phyloP scores from a whole-genome alignment of 1,140 invertebrate species.

The Lordiphosa clarofinis region DNA sequence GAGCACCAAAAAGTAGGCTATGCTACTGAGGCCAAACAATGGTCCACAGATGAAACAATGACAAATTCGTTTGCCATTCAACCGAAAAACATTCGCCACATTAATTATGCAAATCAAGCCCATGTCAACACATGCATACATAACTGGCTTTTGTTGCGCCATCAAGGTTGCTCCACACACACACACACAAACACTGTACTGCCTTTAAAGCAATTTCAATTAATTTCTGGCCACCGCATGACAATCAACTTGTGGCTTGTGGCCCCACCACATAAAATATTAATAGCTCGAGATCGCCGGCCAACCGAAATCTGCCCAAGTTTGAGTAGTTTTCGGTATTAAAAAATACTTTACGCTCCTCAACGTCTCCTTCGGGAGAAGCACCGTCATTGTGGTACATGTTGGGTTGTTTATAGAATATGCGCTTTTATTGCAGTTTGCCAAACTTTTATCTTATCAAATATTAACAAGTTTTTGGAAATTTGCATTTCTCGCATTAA shows the following conservation, averaged over 20 bases:
- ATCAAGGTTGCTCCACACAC: neutral
- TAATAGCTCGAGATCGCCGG: constrained; percentile 18
- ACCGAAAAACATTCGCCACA: constrained; percentile 20
- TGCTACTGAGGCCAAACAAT: neutral
- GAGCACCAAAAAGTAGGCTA: neutral
- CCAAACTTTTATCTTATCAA: constrained; percentile 68
- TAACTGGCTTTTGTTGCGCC: neutral
- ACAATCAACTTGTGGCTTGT: constrained; percentile 24
- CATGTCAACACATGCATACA: neutral
- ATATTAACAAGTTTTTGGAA: constrained; percentile 63
- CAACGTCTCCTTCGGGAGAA: constrained; percentile 7
- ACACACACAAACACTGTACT: neutral
- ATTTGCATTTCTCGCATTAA: constrained; percentile 55
- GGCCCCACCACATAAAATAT: constrained; percentile 16
- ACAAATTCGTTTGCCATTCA: constrained; percentile 32
- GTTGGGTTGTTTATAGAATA: constrained; percentile 15
- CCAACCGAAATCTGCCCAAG: constrained; percentile 40
- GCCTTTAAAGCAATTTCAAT: constrained; percentile 35
- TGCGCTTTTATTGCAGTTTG: constrained; percentile 62
- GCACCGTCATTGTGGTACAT: constrained; percentile 5
- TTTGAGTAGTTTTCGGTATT: constrained; percentile 20
- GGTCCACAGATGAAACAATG: constrained; percentile 10
- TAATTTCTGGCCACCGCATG: constrained; percentile 38
- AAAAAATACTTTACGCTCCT: constrained; percentile 38
- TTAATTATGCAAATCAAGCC: constrained; percentile 35